phyloP scores from a whole-genome alignment of 2,888 invertebrate species.

The Gerosis bhagava region DNA sequence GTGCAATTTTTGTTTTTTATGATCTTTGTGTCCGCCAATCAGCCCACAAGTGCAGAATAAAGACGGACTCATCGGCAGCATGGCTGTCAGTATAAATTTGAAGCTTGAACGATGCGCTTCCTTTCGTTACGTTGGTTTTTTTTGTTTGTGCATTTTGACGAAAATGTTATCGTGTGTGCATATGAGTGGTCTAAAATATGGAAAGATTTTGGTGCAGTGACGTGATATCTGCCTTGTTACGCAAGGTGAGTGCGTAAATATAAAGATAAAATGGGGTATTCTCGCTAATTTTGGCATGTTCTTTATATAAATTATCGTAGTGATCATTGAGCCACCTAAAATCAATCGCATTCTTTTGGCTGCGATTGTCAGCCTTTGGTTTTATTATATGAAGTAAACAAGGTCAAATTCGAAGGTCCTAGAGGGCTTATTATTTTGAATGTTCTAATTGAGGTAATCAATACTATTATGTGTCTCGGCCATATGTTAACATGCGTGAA shows the following conservation, averaged over 20 bases:
- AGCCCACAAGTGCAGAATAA: slow-evolving; percentile 87
- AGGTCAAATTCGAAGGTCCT: slow-evolving; percentile 56
- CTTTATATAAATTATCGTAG: slow-evolving; percentile 10
- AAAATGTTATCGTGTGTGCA: slow-evolving; percentile 81
- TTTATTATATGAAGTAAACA: slow-evolving; percentile 56
- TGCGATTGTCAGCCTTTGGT: slow-evolving; percentile 58
- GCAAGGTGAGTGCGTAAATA: slow-evolving; percentile 54
- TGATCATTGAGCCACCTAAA: slow-evolving; percentile 46
- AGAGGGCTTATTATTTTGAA: slow-evolving; percentile 21
- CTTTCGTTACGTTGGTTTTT: slow-evolving; percentile 87
- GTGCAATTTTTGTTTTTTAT: slow-evolving; percentile 53
- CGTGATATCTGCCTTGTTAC: slow-evolving; percentile 60
- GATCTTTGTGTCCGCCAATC: slow-evolving; percentile 81
- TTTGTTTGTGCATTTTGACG: slow-evolving; percentile 78
- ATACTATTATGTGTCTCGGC: slow-evolving; percentile 54
- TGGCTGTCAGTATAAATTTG: slow-evolving; percentile 99
- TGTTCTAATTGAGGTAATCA: slow-evolving; percentile 49
- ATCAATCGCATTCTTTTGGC: slow-evolving; percentile 56
- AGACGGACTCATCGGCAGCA: slow-evolving; percentile 93
- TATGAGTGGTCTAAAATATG: slow-evolving; percentile 74
- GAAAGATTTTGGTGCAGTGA: slow-evolving; percentile 81
- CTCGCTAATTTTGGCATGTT: too few relatives aligned
- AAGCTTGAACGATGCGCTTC: slow-evolving; percentile 92
- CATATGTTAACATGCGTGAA: slow-evolving; percentile 74
- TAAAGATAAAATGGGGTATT: too few relatives aligned